Evolutionary conservation across 2,113 vertebrate genomes (phyloP).

Genomic region (Beaufortia kweichowensis): DNA sequence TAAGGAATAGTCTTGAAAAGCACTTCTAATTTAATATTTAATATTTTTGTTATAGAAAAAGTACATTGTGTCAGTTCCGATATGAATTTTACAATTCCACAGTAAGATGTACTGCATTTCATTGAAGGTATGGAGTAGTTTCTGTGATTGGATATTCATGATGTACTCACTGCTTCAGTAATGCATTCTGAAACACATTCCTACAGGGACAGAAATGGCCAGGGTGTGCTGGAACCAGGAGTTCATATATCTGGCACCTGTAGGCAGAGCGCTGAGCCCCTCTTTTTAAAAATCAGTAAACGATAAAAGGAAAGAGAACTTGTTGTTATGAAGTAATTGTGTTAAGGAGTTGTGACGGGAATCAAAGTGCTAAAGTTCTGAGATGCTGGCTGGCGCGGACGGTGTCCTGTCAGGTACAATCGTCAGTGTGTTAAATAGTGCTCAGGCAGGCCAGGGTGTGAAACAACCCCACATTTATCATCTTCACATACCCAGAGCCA

Average conservation of each 20-base stretch:
- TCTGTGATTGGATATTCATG: slow-evolving; percentile 25
- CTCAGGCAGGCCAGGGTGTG: slow-evolving; percentile 48
- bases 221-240: slow-evolving; percentile 24
- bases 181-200: slow-evolving; percentile 4
- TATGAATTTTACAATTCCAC: not conserved
- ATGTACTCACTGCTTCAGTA: slow-evolving; percentile 32
- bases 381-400: slow-evolving; percentile 35
- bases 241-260: slow-evolving; percentile 48
- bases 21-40: no score
- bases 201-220: slow-evolving; percentile 9
- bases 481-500: slow-evolving; percentile 43
- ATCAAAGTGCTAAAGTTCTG: slow-evolving; percentile 29
- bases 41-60: no score
- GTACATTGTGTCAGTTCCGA: no score
- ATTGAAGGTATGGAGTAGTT: not conserved
- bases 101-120: slow-evolving; percentile 7
- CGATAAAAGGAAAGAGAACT: slow-evolving; percentile 42
- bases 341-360: slow-evolving; percentile 51
- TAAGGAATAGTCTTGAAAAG: no score
- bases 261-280: slow-evolving; percentile 20
- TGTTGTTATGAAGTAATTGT: slow-evolving; percentile 57
- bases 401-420: slow-evolving; percentile 54
- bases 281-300: slow-evolving; percentile 50
- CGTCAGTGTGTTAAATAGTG: slow-evolving; percentile 56
- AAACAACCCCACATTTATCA: slow-evolving; percentile 56